phyloP scores from a whole-genome alignment of 53 echinoderm and acorn worm genomes.

The Actinopyga echinites region DNA sequence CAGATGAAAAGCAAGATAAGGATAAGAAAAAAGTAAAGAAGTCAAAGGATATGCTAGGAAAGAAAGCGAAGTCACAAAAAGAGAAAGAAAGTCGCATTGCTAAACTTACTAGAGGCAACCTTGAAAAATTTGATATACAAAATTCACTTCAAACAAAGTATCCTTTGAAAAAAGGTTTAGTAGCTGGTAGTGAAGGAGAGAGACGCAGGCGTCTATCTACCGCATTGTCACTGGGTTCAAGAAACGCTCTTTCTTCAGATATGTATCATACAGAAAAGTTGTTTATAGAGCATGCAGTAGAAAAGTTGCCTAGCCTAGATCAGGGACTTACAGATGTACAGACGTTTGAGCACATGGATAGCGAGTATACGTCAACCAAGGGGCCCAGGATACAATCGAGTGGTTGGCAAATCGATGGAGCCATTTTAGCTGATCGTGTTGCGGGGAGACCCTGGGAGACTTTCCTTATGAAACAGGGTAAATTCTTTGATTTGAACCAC shows the following conservation, averaged over 20 bases:
- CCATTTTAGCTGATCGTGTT: slow-evolving; percentile 71
- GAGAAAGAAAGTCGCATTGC: slow-evolving; percentile 23
- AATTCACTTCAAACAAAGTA: not conserved
- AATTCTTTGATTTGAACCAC: slow-evolving; percentile 57
- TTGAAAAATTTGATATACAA: slow-evolving; percentile 56
- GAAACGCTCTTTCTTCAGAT: no score
- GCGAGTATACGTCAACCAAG: no score
- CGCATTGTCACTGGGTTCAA: not conserved
- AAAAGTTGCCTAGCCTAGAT: no score
- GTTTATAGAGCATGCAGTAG: no score
- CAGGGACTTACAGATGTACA: no score
- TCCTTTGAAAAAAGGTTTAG: not conserved
- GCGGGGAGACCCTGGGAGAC: slow-evolving; percentile 83
- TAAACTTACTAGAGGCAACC: slow-evolving; percentile 60
- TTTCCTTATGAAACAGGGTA: slow-evolving; percentile 53
- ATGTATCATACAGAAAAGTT: no score
- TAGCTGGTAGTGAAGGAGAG: not conserved
- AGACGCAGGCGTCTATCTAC: not conserved
- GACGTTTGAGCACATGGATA: no score
- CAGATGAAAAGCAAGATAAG: slow-evolving; percentile 27
- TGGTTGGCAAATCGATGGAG: slow-evolving; percentile 31
- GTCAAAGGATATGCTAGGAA: not conserved
- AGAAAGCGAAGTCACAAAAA: not conserved
- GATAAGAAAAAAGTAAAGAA: not conserved
- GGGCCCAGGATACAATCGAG: not conserved